A percentile compares a stretch with the other conserved stretches of the same genome.
These are phyloP conservation scores for Sinopyrophorus schimmeli DNA, from an alignment of 2,888 invertebrate genomes.

Conservation along the genomic window DNA sequence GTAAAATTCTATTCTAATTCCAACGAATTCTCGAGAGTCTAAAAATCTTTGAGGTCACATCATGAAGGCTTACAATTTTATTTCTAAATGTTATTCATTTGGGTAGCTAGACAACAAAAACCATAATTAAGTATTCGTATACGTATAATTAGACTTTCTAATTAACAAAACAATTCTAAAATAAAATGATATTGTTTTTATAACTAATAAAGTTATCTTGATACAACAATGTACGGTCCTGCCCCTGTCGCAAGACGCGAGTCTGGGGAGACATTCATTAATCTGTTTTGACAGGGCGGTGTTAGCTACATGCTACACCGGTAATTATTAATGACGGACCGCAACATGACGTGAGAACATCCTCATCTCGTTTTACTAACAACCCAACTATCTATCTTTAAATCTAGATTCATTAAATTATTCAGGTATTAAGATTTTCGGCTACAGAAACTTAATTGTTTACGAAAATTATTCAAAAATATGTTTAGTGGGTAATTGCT, in stretches of 20 bases:
- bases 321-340: slow-evolving; percentile 57
- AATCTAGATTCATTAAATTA: slow-evolving; percentile 24
- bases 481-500: no score
- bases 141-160: no score
- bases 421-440: slow-evolving; percentile 13
- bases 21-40: no score
- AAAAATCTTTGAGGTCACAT: no score
- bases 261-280: slow-evolving; percentile 57
- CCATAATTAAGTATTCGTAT: background rate
- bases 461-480: no score
- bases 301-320: slow-evolving; percentile 57
- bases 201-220: slow-evolving; percentile 30
- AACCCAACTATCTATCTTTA: slow-evolving; percentile 24
- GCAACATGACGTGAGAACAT: slow-evolving; percentile 42
- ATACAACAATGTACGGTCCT: slow-evolving; percentile 28
- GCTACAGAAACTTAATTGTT: no score
- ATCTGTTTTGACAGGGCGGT: slow-evolving; percentile 57
- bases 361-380: slow-evolving; percentile 33
- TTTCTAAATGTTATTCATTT: no score
- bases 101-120: no score
- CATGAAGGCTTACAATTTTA: no score
- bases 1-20: no score
- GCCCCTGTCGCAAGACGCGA: slow-evolving; percentile 36
- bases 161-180: slow-evolving; percentile 10
- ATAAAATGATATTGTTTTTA: slow-evolving; percentile 20